phyloP scores from a whole-genome alignment of 1,140 invertebrate genomes.

The Triops longicaudatus region DNA sequence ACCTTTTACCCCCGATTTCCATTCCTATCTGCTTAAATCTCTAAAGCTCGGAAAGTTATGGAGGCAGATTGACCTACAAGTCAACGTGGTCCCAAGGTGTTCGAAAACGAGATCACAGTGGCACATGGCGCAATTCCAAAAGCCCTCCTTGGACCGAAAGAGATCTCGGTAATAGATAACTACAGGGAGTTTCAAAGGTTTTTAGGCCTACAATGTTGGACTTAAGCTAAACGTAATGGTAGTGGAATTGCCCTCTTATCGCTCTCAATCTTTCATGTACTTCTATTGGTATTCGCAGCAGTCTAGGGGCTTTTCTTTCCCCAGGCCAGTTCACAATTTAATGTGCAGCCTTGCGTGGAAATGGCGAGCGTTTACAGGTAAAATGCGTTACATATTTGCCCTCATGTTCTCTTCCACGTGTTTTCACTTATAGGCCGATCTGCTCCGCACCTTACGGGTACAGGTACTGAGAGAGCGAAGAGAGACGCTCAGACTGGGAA shows the following conservation, averaged over 20 bases:
- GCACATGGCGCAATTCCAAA: too few relatives aligned
- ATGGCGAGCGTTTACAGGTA: background rate
- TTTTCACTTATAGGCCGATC: background rate
- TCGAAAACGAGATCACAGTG: too few relatives aligned
- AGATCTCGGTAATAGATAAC: background rate
- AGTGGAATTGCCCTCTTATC: background rate
- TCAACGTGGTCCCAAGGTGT: too few relatives aligned
- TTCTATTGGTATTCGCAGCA: background rate
- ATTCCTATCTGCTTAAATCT: too few relatives aligned
- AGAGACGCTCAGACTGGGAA: background rate
- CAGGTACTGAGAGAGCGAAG: background rate
- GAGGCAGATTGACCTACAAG: too few relatives aligned
- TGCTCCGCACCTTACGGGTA: background rate
- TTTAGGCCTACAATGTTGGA: background rate
- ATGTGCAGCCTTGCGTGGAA: background rate
- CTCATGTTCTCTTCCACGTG: background rate
- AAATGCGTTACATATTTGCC: background rate
- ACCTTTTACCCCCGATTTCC: too few relatives aligned
- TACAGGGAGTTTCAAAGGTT: background rate
- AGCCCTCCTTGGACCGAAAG: background rate
- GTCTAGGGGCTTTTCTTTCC: too few relatives aligned
- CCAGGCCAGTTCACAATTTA: background rate
- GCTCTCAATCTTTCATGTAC: background rate
- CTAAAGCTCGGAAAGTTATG: too few relatives aligned
- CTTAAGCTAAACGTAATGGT: background rate